Evolutionary conservation across 2,888 invertebrate species (phyloP), one percentile per base, ranked within the genome.

Genomic region (Andrena flavipes): DNA sequence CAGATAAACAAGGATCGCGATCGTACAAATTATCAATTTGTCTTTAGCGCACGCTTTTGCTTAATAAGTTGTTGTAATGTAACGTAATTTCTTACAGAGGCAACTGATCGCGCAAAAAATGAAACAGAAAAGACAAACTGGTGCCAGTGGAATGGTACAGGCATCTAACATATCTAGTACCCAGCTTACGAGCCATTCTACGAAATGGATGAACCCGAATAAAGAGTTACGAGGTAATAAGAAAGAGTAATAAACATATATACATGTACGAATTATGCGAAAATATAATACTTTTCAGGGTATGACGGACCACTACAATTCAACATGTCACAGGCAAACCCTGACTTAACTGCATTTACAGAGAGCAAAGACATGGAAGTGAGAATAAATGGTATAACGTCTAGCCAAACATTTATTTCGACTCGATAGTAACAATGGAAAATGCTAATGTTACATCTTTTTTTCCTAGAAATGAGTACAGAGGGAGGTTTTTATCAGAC

Each of bases 291-390:
- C 29, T 8, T 65, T 79, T 60, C 93, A 97, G 97, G 96, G 92
- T 98, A 98, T 94, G 98, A 98, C 95, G 97, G 98, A 74, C 97
- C 98, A 87, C 95, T 98, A 95, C 97, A 98, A 94, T 98, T 96
- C 94, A 96, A 96, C 90, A 97, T 97, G 96, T 96, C 96, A 56
- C 96, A 96, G 89, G 96, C 97, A 91, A 97, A 97, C 95, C 97
- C 97, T 49, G 97, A 98, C 94, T 85, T 91, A 70, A 91, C 89
- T 76, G 75, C 90, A 69, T 89, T 91, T 68, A 83, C 90, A 74
- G 92, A 93, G 80, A 91, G 88, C 78, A 93, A 92, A 85, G 90
- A 89, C 79, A 88, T 92, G 83, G 92, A 93, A 84, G 85, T 90
- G 51, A 92, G 91, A 79, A 84, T 93, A 78, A 91, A 90, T 82